phyloP scores from a whole-genome alignment of 2,888 invertebrate genomes.

The Hyppa rectilinea region DNA sequence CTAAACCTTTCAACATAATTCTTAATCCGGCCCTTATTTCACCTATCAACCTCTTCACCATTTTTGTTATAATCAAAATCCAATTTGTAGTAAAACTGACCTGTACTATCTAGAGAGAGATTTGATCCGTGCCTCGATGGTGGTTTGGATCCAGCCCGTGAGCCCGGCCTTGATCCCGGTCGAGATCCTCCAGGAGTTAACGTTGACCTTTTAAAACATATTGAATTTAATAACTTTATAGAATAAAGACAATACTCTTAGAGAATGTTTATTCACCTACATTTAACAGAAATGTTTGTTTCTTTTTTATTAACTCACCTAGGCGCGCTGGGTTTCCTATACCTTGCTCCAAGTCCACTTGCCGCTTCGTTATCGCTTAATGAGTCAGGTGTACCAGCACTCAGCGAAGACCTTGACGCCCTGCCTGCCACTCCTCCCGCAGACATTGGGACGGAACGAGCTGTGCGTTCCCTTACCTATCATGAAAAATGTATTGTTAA shows the following conservation, averaged over 20 bases:
- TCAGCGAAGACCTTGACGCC: constrained; percentile 94
- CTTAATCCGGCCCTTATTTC: neutral
- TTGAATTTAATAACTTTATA: constrained; percentile 3
- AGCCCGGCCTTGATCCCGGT: constrained; percentile 96
- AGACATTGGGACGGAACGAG: constrained; percentile 97
- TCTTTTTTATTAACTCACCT: constrained; percentile 73
- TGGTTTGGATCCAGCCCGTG: constrained; percentile 97
- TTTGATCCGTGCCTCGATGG: constrained; percentile 98
- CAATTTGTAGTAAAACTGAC: constrained; percentile 71
- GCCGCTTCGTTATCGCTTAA: constrained; percentile 96
- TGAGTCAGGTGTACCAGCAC: constrained; percentile 97
- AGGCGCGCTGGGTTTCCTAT: constrained; percentile 92
- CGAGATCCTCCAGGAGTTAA: constrained; percentile 95
- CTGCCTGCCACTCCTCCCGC: constrained; percentile 89
- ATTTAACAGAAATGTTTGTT: neutral
- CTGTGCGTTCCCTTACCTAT: constrained; percentile 98
- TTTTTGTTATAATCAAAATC: neutral
- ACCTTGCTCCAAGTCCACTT: constrained; percentile 92
- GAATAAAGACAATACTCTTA: neutral
- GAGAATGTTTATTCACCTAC: neutral
- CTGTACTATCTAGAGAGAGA: constrained; percentile 96
- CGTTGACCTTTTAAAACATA: constrained; percentile 88
- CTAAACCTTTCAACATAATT: no score
- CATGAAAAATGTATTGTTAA: constrained; percentile 47
- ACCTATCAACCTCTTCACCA: neutral